phyloP scores from a whole-genome alignment of 2,888 invertebrate genomes.

The Amitus sp. region DNA sequence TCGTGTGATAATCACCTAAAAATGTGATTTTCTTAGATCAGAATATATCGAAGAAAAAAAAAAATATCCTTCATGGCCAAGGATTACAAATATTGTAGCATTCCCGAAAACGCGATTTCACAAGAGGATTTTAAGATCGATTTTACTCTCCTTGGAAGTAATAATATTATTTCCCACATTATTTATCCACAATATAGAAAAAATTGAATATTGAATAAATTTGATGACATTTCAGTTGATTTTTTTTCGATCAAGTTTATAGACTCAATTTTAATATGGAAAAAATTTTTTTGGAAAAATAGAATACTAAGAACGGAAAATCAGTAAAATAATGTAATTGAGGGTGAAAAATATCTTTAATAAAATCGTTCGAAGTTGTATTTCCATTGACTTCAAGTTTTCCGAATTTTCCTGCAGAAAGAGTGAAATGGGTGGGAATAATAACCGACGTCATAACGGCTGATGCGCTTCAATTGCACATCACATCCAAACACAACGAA shows the following conservation, averaged over 20 bases:
- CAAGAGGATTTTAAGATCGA: slow-evolving; percentile 47
- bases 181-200: too few relatives aligned
- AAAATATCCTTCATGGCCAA: slow-evolving; percentile 39
- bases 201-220: too few relatives aligned
- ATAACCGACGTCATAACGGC: slow-evolving; percentile 47
- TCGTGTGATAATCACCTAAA: background rate
- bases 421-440: slow-evolving; percentile 52
- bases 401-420: slow-evolving; percentile 45
- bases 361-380: slow-evolving; percentile 3
- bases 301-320: too few relatives aligned
- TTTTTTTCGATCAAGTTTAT: too few relatives aligned
- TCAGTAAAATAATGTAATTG: too few relatives aligned
- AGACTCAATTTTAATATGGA: too few relatives aligned
- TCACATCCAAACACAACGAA: slow-evolving; percentile 28
- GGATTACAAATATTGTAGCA: slow-evolving; percentile 44
- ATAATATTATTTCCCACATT: too few relatives aligned
- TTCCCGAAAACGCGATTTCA: slow-evolving; percentile 37
- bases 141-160: slow-evolving; percentile 50
- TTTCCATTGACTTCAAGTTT: too few relatives aligned
- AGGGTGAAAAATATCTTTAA: too few relatives aligned
- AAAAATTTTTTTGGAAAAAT: too few relatives aligned
- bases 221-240: background rate
- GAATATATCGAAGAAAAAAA: slow-evolving; percentile 34
- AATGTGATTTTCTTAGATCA: slow-evolving; percentile 28
- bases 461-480: slow-evolving; percentile 43